Base-by-base conservation (phyloP, 37 sponge, comb jelly and placozoan species). In the Aplysina aerophoba region DNA sequence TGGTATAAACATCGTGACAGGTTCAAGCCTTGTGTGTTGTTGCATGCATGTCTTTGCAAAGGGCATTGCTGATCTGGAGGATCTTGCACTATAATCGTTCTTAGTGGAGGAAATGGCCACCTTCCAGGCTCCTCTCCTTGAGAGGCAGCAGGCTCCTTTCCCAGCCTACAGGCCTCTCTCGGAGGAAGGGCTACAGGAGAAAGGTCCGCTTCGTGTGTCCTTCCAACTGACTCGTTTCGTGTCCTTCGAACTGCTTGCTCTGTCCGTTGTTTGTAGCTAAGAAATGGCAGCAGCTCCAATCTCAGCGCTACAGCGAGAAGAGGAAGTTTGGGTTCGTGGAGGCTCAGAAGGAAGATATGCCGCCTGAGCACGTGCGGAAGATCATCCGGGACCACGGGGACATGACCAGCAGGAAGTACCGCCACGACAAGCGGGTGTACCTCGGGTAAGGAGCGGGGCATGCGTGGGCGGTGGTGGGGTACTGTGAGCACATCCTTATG, bases 291-390 rank as follows among this genome's bases (percentile, higher is more conserved):
- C 99, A 97, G 86, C 81, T 99, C 44, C 99, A 99, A 83, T 84
- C 91, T 50, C 97, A 99, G 83, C 83, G 97, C 24, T 99, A 99
- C 90, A 89, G 92, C 55, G 99, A 99, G 84, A 99, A 99, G 85
- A 87, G 99, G 37, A 96, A 96, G 88, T 99, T 99, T 86, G 97
- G 97, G 2, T 99, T 97, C 84, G 97, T 99, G 24, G 99, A 99
- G 84, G 99, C 99, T 28, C 99, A 99, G 92, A 99, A 99, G 80
- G 99, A 99, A 79, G 97, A 99, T 81, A 95, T 99, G 96, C 99
- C 99, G 12, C 97, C 97, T 38, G 99, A 99, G 83, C 99, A 99
- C 66, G 97, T 99, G 28, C 71, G 99, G 21, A 99, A 99, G 93
- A 99, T 99, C 64, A 97, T 99, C 40, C 88, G 99, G 24, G 99